phyloP scores from a whole-genome alignment of 2,797 vertebrate species.

The Anas bernieri region DNA sequence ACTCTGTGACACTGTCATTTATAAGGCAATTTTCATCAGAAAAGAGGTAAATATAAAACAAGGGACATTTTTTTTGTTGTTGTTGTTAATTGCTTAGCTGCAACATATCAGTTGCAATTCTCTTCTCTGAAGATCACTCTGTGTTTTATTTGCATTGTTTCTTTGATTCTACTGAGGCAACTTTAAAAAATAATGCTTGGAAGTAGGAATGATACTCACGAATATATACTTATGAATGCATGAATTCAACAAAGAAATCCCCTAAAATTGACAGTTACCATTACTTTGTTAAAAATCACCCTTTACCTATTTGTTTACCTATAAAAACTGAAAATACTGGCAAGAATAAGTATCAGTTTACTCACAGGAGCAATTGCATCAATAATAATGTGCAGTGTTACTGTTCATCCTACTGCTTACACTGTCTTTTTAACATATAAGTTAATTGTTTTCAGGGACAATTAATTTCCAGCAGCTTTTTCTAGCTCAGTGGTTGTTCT shows the following conservation, averaged over 20 bases:
- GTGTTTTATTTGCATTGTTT: not conserved
- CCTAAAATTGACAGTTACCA: not conserved
- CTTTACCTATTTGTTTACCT: not conserved
- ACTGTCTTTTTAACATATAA: not conserved
- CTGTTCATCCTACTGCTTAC: not conserved
- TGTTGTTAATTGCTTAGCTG: constrained; percentile 36
- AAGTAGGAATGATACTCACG: not conserved
- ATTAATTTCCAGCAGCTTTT: not conserved
- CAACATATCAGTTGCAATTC: not conserved
- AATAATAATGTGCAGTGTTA: not conserved
- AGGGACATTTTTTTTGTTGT: not conserved
- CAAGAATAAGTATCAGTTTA: not conserved
- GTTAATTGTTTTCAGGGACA: not conserved
- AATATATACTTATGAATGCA: not conserved
- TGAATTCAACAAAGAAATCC: not conserved
- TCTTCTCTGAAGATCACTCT: not conserved
- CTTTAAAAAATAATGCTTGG: not conserved
- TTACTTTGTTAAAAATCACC: not conserved
- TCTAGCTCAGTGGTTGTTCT: not conserved
- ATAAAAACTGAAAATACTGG: not conserved
- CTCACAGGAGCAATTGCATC: not conserved
- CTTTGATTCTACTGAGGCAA: not conserved
- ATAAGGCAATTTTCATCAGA: constrained; percentile 11
- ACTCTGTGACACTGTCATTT: not conserved
- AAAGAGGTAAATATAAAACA: not conserved